phyloP scores from a whole-genome alignment of 2,797 vertebrate species.

The Odontamblyopus rebecca region DNA sequence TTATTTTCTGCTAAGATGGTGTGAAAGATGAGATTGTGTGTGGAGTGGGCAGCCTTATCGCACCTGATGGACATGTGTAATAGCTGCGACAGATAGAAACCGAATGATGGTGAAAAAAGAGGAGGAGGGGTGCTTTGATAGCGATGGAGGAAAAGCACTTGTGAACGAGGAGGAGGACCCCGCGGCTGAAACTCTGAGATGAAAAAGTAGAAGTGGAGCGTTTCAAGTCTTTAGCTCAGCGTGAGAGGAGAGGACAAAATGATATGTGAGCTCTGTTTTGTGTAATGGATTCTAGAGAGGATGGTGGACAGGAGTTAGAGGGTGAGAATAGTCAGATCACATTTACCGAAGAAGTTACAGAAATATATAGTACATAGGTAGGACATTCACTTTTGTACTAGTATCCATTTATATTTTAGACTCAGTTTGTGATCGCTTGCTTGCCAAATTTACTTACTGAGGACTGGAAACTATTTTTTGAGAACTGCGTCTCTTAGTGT shows the following conservation, averaged over 20 bases:
- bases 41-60: constrained; percentile 42
- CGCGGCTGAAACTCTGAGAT: constrained; percentile 49
- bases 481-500: too few relatives aligned
- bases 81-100: constrained; percentile 23
- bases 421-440: too few relatives aligned
- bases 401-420: neutral
- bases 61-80: constrained; percentile 51
- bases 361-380: too few relatives aligned
- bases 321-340: too few relatives aligned
- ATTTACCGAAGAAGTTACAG: too few relatives aligned
- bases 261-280: neutral
- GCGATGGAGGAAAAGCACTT: constrained; percentile 29
- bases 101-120: constrained; percentile 31
- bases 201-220: constrained; percentile 51
- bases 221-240: constrained; percentile 46
- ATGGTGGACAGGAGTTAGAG: neutral
- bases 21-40: constrained; percentile 17
- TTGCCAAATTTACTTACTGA: neutral
- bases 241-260: neutral
- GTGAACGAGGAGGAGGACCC: constrained; percentile 11
- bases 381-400: too few relatives aligned
- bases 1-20: constrained; percentile 35
- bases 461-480: too few relatives aligned
- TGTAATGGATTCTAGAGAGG: neutral
- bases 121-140: constrained; percentile 25